Evolutionary conservation across 2,888 invertebrate species (phyloP).

Genomic region (Ichneumoninae sp.): DNA sequence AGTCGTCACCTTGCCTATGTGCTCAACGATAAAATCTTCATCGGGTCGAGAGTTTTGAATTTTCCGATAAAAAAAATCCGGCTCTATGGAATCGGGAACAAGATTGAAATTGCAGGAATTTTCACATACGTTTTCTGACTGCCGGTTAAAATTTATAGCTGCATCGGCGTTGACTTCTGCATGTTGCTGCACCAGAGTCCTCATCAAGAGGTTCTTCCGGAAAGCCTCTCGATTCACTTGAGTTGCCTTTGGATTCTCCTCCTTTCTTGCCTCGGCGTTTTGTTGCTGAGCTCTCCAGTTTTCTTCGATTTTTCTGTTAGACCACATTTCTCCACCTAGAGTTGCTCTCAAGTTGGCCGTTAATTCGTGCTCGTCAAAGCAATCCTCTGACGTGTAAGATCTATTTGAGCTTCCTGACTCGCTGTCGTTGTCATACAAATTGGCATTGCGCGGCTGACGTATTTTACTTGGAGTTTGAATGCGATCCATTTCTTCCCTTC

Average conservation of each 20-base stretch:
- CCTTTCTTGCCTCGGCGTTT: neutral
- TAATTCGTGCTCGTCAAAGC: slow-evolving; percentile 10
- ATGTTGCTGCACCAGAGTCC: neutral
- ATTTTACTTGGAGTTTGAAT: neutral
- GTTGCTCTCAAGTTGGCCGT: slow-evolving; percentile 1
- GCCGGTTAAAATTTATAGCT: neutral
- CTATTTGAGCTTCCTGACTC: neutral
- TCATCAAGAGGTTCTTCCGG: slow-evolving; percentile 24
- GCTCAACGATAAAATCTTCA: slow-evolving; percentile 52
- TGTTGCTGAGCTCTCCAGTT: neutral
- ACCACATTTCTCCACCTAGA: slow-evolving; percentile 14
- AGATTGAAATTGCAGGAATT: slow-evolving; percentile 18
- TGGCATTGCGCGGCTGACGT: neutral
- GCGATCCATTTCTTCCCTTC: neutral
- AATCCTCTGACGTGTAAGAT: neutral
- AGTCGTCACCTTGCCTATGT: slow-evolving; percentile 45
- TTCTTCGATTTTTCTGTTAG: slow-evolving; percentile 18
- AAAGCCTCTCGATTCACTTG: neutral
- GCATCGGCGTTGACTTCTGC: neutral
- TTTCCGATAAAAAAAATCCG: slow-evolving; percentile 46
- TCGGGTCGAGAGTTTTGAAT: neutral
- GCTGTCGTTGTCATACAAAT: slow-evolving; percentile 19
- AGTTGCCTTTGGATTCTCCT: neutral
- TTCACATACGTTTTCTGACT: slow-evolving; percentile 1
- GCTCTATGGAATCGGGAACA: slow-evolving; percentile 41